Evolutionary conservation across 2,797 vertebrate genomes (phyloP), one percentile per base, ranked within the genome.

Genomic region (Sebastes taczanowskii): DNA sequence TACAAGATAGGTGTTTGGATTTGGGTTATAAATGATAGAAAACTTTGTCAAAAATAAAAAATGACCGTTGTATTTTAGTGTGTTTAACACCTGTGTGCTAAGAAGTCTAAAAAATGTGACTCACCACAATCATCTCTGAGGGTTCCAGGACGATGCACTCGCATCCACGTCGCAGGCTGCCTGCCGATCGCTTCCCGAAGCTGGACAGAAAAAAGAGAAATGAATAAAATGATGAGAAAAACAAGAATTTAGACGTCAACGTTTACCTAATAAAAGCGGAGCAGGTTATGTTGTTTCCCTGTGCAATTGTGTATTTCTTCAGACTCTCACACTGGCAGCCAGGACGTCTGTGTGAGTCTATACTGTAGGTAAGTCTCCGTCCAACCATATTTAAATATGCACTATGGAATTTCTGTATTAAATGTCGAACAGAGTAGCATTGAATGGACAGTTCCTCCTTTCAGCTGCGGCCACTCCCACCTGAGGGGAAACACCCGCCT

Each of bases 51-150:
- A 34, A 60, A 13, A 64, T 25, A 20, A 11, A 70, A 4, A 62
- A 62, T 1, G 0, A 23, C 7, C 1, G 0, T 34, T 59, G 6
- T 7, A 4, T 38, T 38, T 71, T 1, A 62, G 38, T 67, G 30
- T 1, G 29, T 80, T 62, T 69, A 25, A 83, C 62, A 71, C 27
- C 1, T 10, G 30, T 0, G 6, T 52, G 66, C 46, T 68, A 59
- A 71, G 77, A 78, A 71, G 34, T 49, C 9, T 11, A 25, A 84
- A 68, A 77, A 81, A 64, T 2, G 11, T 1, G 55, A 94, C 98
- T 98, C 96, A 99, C 98, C 98, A 99, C 98, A 92, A 99, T 99
- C 98, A 99, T 99, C 95, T 99, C 98, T 83, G 98, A 99, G 70
- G 98, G 98, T 92, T 99, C 98, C 92, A 99, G 95, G 88, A 99